Percentiles rank a stretch among this genome's conserved stretches.
Evolutionary conservation across 2,888 invertebrate species (phyloP).

Genomic region (Drosophila nr. perissopoda): DNA sequence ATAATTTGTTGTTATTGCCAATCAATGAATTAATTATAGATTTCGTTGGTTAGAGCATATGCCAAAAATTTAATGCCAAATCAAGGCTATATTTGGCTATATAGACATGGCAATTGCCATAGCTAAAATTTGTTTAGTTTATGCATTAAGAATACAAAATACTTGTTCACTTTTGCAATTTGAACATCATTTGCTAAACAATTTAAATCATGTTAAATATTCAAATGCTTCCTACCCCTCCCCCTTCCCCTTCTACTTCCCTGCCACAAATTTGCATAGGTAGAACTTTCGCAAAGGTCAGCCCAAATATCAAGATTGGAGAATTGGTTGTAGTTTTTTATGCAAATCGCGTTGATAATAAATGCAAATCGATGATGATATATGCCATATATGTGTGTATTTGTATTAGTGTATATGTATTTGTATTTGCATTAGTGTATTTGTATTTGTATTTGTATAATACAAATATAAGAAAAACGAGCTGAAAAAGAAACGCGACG

Average conservation of each 20-base stretch:
- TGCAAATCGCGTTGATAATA: slow-evolving; percentile 60
- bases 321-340: slow-evolving; percentile 21
- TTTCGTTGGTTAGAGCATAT: slow-evolving; percentile 1
- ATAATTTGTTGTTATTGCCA: slow-evolving; percentile 8
- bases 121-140: not conserved
- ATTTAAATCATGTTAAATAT: too few species aligned
- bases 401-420: not conserved
- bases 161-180: too few species aligned
- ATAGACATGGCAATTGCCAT: not conserved
- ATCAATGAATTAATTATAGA: slow-evolving; percentile 36
- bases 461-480: slow-evolving; percentile 28
- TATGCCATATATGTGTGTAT: not conserved
- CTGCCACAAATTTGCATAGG: not conserved
- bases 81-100: slow-evolving; percentile 40
- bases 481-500: slow-evolving; percentile 38
- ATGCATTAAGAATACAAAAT: too few species aligned
- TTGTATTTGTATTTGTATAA: slow-evolving; percentile 1
- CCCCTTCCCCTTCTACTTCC: too few species aligned
- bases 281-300: slow-evolving; percentile 50
- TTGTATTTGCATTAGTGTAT: not conserved
- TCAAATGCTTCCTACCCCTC: too few species aligned
- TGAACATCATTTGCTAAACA: too few species aligned
- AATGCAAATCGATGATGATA: slow-evolving; percentile 61
- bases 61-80: slow-evolving; percentile 1
- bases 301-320: not conserved